A percentile compares a stretch with the other conserved stretches of the same genome.
Evolutionary conservation across 2,888 invertebrate species (phyloP).

Genomic region (Acanthacorydalis orientalis): DNA sequence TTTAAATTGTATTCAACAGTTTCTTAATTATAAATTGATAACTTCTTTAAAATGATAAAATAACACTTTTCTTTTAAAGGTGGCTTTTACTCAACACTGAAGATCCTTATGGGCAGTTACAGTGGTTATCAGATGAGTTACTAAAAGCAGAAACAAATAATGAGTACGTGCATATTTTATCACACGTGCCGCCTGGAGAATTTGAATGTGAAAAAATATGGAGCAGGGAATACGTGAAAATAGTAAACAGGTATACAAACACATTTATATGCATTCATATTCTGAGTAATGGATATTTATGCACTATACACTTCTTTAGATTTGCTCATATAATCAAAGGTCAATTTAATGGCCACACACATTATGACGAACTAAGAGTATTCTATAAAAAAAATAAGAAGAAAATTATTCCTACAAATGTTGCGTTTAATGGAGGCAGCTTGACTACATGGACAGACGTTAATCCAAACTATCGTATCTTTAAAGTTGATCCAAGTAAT

Average conservation of each 20-base stretch:
- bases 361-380: conserved; percentile 57
- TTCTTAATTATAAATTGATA: not conserved
- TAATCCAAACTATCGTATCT: conserved; percentile 62
- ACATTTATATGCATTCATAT: not conserved
- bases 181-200: conserved; percentile 23
- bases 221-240: conserved; percentile 45
- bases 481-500: conserved; percentile 41
- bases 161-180: conserved; percentile 35
- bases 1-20: not conserved
- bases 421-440: conserved; percentile 70
- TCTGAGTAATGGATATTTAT: not conserved
- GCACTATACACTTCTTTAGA: not conserved
- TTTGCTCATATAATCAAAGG: conserved; percentile 1
- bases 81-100: conserved; percentile 31
- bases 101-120: conserved; percentile 60
- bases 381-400: conserved; percentile 41
- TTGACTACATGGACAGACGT: conserved; percentile 41
- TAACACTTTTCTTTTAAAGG: conserved; percentile 11
- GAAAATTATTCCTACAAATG: conserved; percentile 31
- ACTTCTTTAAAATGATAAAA: not conserved
- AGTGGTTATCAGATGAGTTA: conserved; percentile 64
- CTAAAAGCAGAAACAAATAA: conserved; percentile 50
- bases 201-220: conserved; percentile 49
- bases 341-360: conserved; percentile 36
- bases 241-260: conserved; percentile 13